Evolutionary conservation across 2,888 invertebrate genomes (phyloP).

Genomic region (Coleophora deauratella): DNA sequence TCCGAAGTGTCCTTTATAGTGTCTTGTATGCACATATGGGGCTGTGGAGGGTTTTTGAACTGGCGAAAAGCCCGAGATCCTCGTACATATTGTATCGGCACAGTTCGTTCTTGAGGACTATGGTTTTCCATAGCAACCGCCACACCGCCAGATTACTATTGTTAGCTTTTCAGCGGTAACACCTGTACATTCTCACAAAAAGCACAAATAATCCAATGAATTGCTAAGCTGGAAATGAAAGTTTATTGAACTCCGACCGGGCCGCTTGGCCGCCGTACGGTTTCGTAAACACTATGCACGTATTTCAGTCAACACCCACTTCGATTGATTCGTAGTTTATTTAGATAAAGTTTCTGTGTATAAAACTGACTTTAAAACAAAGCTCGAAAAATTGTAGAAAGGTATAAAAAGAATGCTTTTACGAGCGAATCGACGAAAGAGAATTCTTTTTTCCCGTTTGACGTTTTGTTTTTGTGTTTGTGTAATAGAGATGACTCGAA

Average conservation of each 20-base stretch:
- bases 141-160: conserved; percentile 14
- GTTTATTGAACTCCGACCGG: conserved; percentile 57
- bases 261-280: conserved; percentile 12
- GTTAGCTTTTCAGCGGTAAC: conserved; percentile 28
- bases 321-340: conserved; percentile 25
- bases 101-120: conserved; percentile 51
- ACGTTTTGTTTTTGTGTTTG: conserved; percentile 5
- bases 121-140: conserved; percentile 58
- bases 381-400: conserved; percentile 27
- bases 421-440: conserved; percentile 26
- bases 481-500: too few relatives aligned
- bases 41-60: conserved; percentile 83
- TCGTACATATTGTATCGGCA: conserved; percentile 72
- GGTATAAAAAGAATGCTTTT: conserved; percentile 27
- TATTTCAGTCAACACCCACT: conserved; percentile 28
- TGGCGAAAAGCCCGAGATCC: conserved; percentile 77
- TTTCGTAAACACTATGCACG: conserved; percentile 19
- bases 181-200: conserved; percentile 40
- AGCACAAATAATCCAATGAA: conserved; percentile 48
- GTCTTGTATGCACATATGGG: conserved; percentile 82
- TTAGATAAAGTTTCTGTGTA: conserved; percentile 16
- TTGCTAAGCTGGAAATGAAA: conserved; percentile 30
- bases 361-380: conserved; percentile 29
- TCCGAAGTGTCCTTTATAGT: conserved; percentile 74
- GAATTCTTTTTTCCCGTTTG: conserved; percentile 24